Evolutionary conservation across 2,113 vertebrate genomes (phyloP).

Genomic region (Acanthochromis polyacanthus): DNA sequence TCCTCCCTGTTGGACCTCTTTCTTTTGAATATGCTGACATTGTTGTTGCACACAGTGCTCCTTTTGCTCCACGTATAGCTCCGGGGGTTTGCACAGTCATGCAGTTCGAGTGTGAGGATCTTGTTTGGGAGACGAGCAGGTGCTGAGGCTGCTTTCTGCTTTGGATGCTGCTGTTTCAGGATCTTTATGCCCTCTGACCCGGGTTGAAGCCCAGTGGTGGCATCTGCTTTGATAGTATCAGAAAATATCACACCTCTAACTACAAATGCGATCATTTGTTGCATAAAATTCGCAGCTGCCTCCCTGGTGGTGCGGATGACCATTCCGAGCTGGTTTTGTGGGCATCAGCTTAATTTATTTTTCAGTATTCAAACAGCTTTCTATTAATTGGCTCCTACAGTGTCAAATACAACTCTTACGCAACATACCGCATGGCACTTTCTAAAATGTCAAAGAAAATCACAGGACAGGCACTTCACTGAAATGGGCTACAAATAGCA

Average conservation of each 20-base stretch:
- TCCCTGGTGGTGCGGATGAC: not conserved
- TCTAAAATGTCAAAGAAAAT: slow-evolving; percentile 40
- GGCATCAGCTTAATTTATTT: not conserved
- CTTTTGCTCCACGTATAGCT: slow-evolving; percentile 41
- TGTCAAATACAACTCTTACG: slow-evolving; percentile 15
- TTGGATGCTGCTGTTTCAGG: slow-evolving; percentile 6
- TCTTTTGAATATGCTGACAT: slow-evolving; percentile 56
- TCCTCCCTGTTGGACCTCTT: slow-evolving; percentile 48
- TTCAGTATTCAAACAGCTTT: slow-evolving; percentile 3
- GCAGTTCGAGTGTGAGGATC: slow-evolving; percentile 26
- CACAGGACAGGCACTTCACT: slow-evolving; percentile 26
- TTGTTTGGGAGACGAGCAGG: slow-evolving; percentile 20
- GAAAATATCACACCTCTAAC: not conserved
- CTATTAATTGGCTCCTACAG: slow-evolving; percentile 1
- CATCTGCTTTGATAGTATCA: not conserved
- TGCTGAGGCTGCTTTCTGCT: slow-evolving; percentile 27
- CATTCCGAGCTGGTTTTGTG: slow-evolving; percentile 18
- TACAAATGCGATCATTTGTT: not conserved
- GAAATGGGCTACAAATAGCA: slow-evolving; percentile 37
- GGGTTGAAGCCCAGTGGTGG: not conserved
- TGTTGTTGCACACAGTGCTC: slow-evolving; percentile 51
- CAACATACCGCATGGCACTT: slow-evolving; percentile 9
- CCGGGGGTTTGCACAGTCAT: slow-evolving; percentile 31
- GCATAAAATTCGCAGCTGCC: not conserved
- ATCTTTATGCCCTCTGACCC: not conserved